phyloP scores from a whole-genome alignment of 2,888 invertebrate species.

The Asteroscopus sphinx region DNA sequence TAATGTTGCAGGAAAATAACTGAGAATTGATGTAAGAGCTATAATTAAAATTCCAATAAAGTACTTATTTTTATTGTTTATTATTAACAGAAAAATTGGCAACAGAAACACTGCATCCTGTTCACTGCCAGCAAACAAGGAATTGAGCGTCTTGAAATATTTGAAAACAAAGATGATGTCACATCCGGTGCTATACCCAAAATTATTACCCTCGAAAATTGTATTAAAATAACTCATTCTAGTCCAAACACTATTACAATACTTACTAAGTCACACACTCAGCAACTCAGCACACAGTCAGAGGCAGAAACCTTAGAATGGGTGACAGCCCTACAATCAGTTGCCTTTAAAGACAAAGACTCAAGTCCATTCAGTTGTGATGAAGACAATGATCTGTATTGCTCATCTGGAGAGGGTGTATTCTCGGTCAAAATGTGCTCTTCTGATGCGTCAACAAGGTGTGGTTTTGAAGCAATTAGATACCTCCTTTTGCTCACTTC shows the following conservation, averaged over 20 bases:
- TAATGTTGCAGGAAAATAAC: not conserved
- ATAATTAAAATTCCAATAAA: not conserved
- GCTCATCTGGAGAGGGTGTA: slow-evolving; percentile 95
- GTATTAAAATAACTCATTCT: slow-evolving; percentile 94
- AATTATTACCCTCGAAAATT: slow-evolving; percentile 96
- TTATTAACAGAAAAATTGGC: slow-evolving; percentile 94
- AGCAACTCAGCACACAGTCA: slow-evolving; percentile 89
- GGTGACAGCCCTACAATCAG: slow-evolving; percentile 94
- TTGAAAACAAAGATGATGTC: slow-evolving; percentile 94
- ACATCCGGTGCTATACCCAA: slow-evolving; percentile 91
- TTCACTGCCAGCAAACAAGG: slow-evolving; percentile 96
- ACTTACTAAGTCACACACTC: slow-evolving; percentile 93
- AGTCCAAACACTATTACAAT: slow-evolving; percentile 91
- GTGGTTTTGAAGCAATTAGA: slow-evolving; percentile 92
- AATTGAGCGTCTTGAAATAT: slow-evolving; percentile 95
- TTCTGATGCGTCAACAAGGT: slow-evolving; percentile 94
- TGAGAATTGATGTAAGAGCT: not conserved
- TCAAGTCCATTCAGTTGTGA: slow-evolving; percentile 91
- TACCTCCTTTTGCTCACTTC: slow-evolving; percentile 94
- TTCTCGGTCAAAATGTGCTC: slow-evolving; percentile 94
- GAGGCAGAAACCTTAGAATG: slow-evolving; percentile 94
- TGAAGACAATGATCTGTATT: slow-evolving; percentile 97
- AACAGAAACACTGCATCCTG: slow-evolving; percentile 93
- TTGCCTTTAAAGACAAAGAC: slow-evolving; percentile 93
- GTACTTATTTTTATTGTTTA: not conserved